Conservation (phyloP, 2,888 invertebrate genomes). For the Drosophila subsilvestris region DNA sequence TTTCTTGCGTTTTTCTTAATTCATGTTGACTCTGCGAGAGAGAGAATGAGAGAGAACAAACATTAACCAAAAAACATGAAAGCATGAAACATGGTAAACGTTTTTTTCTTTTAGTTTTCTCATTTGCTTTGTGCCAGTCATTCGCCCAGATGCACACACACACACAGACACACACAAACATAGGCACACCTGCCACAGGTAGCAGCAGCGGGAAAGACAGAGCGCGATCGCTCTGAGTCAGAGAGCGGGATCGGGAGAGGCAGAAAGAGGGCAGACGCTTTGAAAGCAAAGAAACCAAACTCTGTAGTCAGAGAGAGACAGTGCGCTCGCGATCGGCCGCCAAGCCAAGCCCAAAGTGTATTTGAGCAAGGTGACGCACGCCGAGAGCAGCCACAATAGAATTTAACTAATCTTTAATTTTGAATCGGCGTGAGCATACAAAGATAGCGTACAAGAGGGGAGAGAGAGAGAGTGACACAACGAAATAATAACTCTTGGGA, state of each 20-base stretch:
- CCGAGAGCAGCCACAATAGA: neutral
- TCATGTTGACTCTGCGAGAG: slow-evolving; percentile 27
- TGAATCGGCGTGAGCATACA: neutral
- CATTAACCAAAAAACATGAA: slow-evolving; percentile 18
- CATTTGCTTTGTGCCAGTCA: slow-evolving; percentile 61
- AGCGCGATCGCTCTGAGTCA: slow-evolving; percentile 13
- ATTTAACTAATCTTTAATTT: neutral
- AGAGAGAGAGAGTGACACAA: slow-evolving; percentile 16
- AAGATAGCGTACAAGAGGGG: slow-evolving; percentile 5
- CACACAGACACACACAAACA: slow-evolving; percentile 35
- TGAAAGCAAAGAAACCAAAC: neutral
- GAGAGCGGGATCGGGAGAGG: slow-evolving; percentile 4
- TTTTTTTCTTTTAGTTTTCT: slow-evolving; percentile 54
- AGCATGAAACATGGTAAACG: slow-evolving; percentile 56
- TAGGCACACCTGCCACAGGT: slow-evolving; percentile 71
- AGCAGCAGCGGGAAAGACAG: slow-evolving; percentile 24
- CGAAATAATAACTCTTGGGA: slow-evolving; percentile 14
- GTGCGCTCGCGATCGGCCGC: neutral
- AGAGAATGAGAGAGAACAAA: slow-evolving; percentile 11
- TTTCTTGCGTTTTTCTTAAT: slow-evolving; percentile 3
- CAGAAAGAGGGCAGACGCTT: slow-evolving; percentile 9
- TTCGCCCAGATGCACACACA: slow-evolving; percentile 52
- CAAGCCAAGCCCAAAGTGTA: neutral
- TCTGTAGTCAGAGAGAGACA: neutral
- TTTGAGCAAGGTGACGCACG: neutral